Evolutionary conservation across 2,888 invertebrate species (phyloP), one percentile per base, ranked within the genome.

Genomic region (Ophraella communa): DNA sequence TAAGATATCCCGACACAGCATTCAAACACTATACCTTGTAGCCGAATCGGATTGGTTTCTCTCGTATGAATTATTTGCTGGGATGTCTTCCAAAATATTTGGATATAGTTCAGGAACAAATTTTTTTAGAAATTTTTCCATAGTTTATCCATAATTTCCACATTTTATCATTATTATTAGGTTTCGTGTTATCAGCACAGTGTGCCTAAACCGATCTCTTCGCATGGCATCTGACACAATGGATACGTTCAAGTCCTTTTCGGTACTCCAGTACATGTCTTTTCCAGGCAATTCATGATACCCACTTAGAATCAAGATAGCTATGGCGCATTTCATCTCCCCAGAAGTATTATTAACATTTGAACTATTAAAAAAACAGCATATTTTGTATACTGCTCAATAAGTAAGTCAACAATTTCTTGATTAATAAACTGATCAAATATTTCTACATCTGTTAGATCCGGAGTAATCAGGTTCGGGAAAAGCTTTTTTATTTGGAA

Each of bases 361-460:
- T 35, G 39, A 21, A 7, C 45, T 24, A 45, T 63, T 63, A 52
- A 23, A 53, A 63, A 63, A n/a, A 53, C 11, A 45, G 55, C 55
- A 54, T 62, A 62, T 21, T 39, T 62, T n/a, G 3, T 47, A 23
- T 49, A 52, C 47, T 62, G 47, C 35, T 54, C 49, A n/a, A 62
- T 49, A 35, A 62, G 24, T 14, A 42, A 39, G 30, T 42, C 11
- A 21, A 62, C 47, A 45, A 39, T 55, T n/a, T n/a, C n/a, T n/a
- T n/a, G n/a, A n/a, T n/a, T n/a, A n/a, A 35, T 35, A 3, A 35
- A n/a, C n/a, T 35, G n/a, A n/a, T n/a, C n/a, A n/a, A n/a, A n/a
- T n/a, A n/a, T n/a, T n/a, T n/a, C n/a, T n/a, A n/a, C n/a, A n/a
- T n/a, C n/a, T n/a, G n/a, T n/a, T n/a, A n/a, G n/a, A n/a, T n/a